A percentile compares a stretch with the other conserved stretches of the same genome.
phyloP scores from a whole-genome alignment of 2,113 vertebrate species.

The Guaruba guarouba region DNA sequence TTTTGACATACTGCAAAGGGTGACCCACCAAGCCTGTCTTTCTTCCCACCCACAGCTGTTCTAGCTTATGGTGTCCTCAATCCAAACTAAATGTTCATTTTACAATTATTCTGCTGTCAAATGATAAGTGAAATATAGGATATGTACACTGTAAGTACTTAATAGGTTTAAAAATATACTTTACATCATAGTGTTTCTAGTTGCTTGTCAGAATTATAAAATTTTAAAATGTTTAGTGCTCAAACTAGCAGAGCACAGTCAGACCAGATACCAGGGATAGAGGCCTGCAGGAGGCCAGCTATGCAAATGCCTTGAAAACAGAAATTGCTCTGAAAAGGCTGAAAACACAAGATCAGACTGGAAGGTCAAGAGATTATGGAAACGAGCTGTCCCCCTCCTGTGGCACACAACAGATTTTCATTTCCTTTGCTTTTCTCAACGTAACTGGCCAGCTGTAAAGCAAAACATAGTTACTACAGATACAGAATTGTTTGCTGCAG shows the following conservation, averaged over 20 bases:
- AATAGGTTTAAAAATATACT: constrained; percentile 60
- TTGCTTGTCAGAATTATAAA: constrained; percentile 43
- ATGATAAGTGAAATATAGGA: constrained; percentile 41
- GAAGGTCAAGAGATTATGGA: constrained; percentile 36
- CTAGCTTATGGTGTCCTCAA: constrained; percentile 27
- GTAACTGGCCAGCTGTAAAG: background rate
- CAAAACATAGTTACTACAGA: background rate
- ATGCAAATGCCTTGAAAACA: constrained; percentile 34
- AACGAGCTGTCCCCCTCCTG: background rate
- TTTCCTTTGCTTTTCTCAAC: background rate
- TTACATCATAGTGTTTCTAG: constrained; percentile 26
- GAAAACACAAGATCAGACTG: background rate
- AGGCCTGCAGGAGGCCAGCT: background rate
- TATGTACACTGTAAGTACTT: constrained; percentile 27
- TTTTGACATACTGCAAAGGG: background rate
- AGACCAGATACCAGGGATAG: background rate
- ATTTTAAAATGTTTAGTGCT: constrained; percentile 40
- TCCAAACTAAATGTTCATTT: constrained; percentile 46
- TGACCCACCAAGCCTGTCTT: background rate
- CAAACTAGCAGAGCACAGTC: background rate
- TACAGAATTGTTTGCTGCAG: background rate
- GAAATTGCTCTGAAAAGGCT: constrained; percentile 1
- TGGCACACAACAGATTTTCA: background rate
- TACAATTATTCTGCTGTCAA: constrained; percentile 55
- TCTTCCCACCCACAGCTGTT: constrained; percentile 11